Conservation (phyloP, 2,888 invertebrate species). For the Frankliniella fusca region DNA sequence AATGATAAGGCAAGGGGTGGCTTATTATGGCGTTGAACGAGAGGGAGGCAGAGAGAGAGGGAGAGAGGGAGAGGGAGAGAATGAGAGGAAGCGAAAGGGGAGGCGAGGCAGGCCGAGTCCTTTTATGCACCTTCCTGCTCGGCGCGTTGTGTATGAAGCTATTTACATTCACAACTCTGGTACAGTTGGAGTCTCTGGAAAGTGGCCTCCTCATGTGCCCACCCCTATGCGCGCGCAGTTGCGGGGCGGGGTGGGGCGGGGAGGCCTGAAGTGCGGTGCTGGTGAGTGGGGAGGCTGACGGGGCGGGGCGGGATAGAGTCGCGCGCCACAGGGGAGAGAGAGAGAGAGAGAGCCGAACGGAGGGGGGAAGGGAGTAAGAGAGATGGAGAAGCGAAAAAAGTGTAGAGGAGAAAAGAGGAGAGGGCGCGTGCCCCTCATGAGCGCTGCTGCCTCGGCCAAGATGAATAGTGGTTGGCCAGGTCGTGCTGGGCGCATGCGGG, state of each 20-base stretch:
- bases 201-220: slow-evolving; percentile 18
- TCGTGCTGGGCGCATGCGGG: not conserved
- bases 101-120: not conserved
- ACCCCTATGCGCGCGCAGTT: not conserved
- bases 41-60: not conserved
- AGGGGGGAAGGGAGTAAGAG: not conserved
- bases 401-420: too few species aligned
- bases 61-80: not conserved
- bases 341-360: not conserved
- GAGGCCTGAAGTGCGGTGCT: too few species aligned
- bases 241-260: not conserved
- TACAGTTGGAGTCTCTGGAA: slow-evolving; percentile 2
- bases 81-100: not conserved
- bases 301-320: not conserved
- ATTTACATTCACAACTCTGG: slow-evolving; percentile 26
- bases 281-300: too few species aligned
- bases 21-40: slow-evolving; percentile 7
- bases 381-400: not conserved
- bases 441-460: not conserved
- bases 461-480: slow-evolving; percentile 14
- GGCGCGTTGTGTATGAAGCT: slow-evolving; percentile 22
- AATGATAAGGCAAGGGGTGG: slow-evolving; percentile 3
- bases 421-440: not conserved
- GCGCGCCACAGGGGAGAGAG: not conserved
- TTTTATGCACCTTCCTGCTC: slow-evolving; percentile 22